Evolutionary conservation across 1,140 invertebrate species (phyloP), one percentile per base, ranked within the genome.

Genomic region (Macrobrachium nipponense): DNA sequence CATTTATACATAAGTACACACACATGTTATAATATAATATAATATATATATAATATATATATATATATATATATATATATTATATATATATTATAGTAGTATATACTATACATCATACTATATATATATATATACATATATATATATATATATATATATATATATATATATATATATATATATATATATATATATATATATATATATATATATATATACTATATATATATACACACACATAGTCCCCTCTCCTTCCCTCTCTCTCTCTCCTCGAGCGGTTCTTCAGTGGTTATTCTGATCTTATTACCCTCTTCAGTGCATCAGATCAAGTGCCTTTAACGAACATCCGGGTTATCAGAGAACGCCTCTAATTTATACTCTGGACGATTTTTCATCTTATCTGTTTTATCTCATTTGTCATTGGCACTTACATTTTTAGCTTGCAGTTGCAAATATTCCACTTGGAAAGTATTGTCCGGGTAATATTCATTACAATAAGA

Each of bases 1-100:
- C n/a, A 82, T 44, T 72, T 44, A 70, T n/a, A 72, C 60, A 80
- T 20, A 80, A 7, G 62, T n/a, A 79, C 59, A 79, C 59, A 80
- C n/a, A 79, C 44, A 77, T 15, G 0, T 5, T 18, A 17, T 51
- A n/a, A 58, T 60, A 77, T n/a, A 51, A 77, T 43, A 73, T 73
- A 36, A 12, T 20, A 36, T 79, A 61, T 18, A 6, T 20, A 51
- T 51, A 59, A 76, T 18, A 51, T 58, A 51, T 51, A 51, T 76
- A 51, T 15, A 76, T n/a, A n/a, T 59, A 20, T 20, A 12, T 23
- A 70, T 70, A 70, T 12, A 70, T 51, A 27, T 43, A 15, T 23
- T 70, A 43, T 70, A 15, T 70, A 23, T 23, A 70, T 70, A 27
- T 70, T 70, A 27, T 27, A 70, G 15, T 12, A 0, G 17, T 70